These are phyloP conservation scores for Syngnathus rostellatus DNA, from an alignment of 2,797 vertebrate species.

Conservation along the genomic window DNA sequence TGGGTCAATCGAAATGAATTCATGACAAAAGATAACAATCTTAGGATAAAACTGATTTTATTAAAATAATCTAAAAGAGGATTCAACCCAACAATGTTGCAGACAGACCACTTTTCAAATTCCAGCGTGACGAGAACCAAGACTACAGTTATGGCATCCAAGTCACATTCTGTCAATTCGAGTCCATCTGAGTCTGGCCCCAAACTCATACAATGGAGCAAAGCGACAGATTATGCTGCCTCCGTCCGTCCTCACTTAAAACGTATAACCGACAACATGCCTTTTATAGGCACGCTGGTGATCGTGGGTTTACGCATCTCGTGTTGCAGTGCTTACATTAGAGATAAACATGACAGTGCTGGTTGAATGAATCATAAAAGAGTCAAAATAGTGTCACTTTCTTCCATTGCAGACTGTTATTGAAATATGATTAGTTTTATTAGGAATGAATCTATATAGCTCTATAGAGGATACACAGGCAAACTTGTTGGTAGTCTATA, in stretches of 20 bases:
- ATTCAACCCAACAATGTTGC: background rate
- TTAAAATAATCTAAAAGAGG: background rate
- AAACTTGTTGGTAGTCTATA: background rate
- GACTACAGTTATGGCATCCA: constrained; percentile 23
- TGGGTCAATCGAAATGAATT: background rate
- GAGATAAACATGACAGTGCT: constrained; percentile 34
- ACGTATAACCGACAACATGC: constrained; percentile 21
- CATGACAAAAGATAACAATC: background rate
- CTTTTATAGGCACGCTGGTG: constrained; percentile 59
- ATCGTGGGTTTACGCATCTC: constrained; percentile 38
- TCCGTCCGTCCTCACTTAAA: constrained; percentile 13
- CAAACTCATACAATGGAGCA: constrained; percentile 25
- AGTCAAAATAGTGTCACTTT: constrained; percentile 26
- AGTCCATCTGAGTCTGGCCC: constrained; percentile 53
- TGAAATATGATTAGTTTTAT: constrained; percentile 25
- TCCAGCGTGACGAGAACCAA: background rate
- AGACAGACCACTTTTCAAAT: background rate
- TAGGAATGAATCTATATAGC: constrained; percentile 45
- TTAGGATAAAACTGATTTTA: background rate
- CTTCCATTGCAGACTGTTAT: constrained; percentile 13
- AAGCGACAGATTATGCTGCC: constrained; percentile 17
- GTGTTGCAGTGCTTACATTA: constrained; percentile 40
- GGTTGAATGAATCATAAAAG: constrained; percentile 17
- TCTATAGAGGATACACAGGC: constrained; percentile 5
- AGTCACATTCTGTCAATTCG: constrained; percentile 58